phyloP scores from a whole-genome alignment of 2,113 vertebrate species.

The Myanophis thanlyinensis region DNA sequence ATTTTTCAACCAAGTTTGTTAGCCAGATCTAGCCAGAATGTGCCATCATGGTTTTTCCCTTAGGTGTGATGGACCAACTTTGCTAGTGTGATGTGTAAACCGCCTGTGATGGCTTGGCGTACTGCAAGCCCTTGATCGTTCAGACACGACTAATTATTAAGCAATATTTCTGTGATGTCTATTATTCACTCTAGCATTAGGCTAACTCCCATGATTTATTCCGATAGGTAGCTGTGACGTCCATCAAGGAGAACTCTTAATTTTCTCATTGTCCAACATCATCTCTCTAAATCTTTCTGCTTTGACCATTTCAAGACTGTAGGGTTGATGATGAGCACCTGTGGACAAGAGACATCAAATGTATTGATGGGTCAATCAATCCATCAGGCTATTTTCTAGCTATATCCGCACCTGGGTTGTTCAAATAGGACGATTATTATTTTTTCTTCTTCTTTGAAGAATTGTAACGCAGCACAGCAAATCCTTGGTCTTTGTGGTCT shows the following conservation, averaged over 20 bases:
- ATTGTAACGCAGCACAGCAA: not conserved
- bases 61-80: not conserved
- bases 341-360: not conserved
- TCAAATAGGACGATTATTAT: not conserved
- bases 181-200: not conserved
- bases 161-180: not conserved
- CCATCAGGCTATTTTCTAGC: not conserved
- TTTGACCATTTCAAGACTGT: not conserved
- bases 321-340: not conserved
- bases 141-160: not conserved
- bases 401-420: not conserved
- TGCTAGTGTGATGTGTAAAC: not conserved
- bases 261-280: not conserved
- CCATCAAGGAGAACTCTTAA: not conserved
- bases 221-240: no score
- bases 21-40: not conserved
- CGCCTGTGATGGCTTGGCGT: not conserved
- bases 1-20: not conserved
- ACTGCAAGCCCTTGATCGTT: not conserved
- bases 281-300: not conserved
- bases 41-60: not conserved
- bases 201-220: not conserved
- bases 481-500: not conserved
- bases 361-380: slow-evolving; percentile 5
- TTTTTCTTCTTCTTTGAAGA: not conserved